These are phyloP conservation scores for Apis cerana DNA, from an alignment of 1,140 invertebrate species.

Conservation along the genomic window DNA sequence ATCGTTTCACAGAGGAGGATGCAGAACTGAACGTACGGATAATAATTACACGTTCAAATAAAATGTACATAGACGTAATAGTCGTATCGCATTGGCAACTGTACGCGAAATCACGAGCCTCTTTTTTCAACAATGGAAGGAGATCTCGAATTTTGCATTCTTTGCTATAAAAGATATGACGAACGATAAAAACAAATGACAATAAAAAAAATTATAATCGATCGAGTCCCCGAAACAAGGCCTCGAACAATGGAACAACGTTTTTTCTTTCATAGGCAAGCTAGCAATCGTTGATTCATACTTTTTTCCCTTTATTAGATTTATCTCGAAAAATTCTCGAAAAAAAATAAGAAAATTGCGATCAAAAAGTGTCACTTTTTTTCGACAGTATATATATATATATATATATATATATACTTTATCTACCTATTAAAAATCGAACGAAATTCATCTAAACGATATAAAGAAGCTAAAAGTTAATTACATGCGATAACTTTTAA, in stretches of 20 bases:
- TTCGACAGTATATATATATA: neutral
- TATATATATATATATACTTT: no score
- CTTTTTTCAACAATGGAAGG: no score
- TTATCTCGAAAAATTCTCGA: neutral
- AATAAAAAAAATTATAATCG: constrained; percentile 47
- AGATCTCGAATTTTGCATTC: neutral
- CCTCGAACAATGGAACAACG: constrained; percentile 10
- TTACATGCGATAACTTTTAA: constrained; percentile 39
- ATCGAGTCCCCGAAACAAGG: constrained; percentile 21
- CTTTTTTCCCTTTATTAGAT: neutral
- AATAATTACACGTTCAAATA: neutral
- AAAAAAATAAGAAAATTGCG: neutral
- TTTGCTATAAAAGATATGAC: neutral
- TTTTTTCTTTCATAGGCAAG: constrained; percentile 1
- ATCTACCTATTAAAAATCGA: neutral
- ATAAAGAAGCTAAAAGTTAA: neutral
- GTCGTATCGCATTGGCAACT: neutral
- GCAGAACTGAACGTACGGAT: neutral
- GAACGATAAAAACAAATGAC: constrained; percentile 61
- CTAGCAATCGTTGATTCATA: neutral
- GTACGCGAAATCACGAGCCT: neutral
- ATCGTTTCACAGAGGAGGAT: neutral
- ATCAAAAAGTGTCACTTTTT: neutral
- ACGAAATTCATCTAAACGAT: constrained; percentile 5
- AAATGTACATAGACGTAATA: neutral